Conservation (phyloP, 92 coral and sea anemone genomes). For the Zoanthus solanderi region DNA sequence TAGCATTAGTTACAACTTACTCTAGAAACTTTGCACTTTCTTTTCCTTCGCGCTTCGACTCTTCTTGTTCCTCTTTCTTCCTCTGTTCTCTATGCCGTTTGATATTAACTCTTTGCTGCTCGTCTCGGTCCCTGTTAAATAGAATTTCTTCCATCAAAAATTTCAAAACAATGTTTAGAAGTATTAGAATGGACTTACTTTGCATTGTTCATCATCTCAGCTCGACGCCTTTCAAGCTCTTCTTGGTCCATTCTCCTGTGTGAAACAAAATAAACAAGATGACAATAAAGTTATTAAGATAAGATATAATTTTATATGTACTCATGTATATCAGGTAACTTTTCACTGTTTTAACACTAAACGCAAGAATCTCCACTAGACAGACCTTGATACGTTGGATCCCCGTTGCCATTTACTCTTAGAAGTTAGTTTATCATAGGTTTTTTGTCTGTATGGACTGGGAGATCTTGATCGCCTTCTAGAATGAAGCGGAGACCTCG, state of each 20-base stretch:
- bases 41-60: conserved; percentile 58
- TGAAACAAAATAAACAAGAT: not conserved
- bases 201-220: conserved; percentile 97
- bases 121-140: conserved; percentile 85
- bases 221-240: conserved; percentile 88
- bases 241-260: conserved; percentile 81
- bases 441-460: conserved; percentile 58
- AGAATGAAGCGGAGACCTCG: conserved; percentile 39
- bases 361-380: not conserved
- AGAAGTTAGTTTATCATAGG: not conserved
- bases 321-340: no score
- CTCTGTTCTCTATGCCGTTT: conserved; percentile 87
- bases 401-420: conserved; percentile 54
- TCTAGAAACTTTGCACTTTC: conserved; percentile 90
- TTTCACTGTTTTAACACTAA: not conserved
- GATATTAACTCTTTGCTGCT: conserved; percentile 85
- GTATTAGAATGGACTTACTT: conserved; percentile 58
- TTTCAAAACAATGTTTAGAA: no score
- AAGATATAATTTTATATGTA: no score
- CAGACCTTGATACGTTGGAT: conserved; percentile 81
- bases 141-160: no score
- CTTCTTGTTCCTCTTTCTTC: conserved; percentile 74
- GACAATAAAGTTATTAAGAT: not conserved
- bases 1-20: conserved; percentile 59
- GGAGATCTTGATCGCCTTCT: conserved; percentile 53